Evolutionary conservation across 1,140 invertebrate genomes (phyloP), one percentile per base, ranked within the genome.

Genomic region (Aphis craccivora): DNA sequence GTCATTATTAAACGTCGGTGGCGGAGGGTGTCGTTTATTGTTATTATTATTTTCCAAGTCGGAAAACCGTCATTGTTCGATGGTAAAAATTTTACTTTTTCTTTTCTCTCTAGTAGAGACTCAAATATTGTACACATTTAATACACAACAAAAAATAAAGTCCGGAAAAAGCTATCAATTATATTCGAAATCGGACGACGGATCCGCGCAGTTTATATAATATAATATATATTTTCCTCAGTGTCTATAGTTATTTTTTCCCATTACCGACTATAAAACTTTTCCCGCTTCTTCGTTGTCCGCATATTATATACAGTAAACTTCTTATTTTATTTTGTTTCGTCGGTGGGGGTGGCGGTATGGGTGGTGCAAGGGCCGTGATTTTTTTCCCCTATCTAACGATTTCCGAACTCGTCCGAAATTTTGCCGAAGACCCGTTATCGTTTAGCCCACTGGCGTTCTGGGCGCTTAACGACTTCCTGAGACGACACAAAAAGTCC

Each of bases 181-280:
- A 84, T 84, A 84, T 84, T 87, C 40, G 84, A 87, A 87, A 87
- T 87, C 84, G 43, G 84, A 87, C 43, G 84, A 86, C 84, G 84
- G 23, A 45, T 86, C 84, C 84, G 43, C 25, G 18, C 8, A 30
- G 60, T 76, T 76, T 76, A 76, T 76, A n/a, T 76, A 76, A 83
- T 83, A 84, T 40, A 40, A 43, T 37, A 37, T 40, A 84, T 84
- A 84, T 43, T 25, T 25, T 25, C 83, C 3, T 81, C 23, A 9
- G 9, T 40, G 83, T 30, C 40, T 51, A 51, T 2, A 84, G 40
- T 84, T 84, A n/a, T 76, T 40, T 40, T 23, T 37, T 84, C 23
- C 40, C 40, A 84, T 84, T 84, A 84, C 83, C 9, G 83, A 43
- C 40, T 9, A 40, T 37, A 84, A 40, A 84, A 84, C 43, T 87